Conservation (phyloP, 2,113 vertebrate species). For the Psittacus erithacus region DNA sequence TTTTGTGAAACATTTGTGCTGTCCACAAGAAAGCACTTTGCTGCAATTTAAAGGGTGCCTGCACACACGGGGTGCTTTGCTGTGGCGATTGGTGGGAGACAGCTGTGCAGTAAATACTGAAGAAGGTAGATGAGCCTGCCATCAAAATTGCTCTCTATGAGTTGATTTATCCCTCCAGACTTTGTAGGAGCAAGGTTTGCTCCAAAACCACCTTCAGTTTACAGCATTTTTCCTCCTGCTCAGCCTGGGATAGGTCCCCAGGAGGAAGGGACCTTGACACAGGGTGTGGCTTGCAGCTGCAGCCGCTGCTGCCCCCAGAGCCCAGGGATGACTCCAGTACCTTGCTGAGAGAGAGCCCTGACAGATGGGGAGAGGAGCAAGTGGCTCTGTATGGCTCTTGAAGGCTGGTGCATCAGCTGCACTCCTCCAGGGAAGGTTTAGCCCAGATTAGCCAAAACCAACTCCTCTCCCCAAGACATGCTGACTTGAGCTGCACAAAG, state of each 20-base stretch:
- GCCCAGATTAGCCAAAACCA: slow-evolving; percentile 51
- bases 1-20: not conserved
- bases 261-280: not conserved
- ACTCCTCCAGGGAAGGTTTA: slow-evolving; percentile 50
- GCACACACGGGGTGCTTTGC: not conserved
- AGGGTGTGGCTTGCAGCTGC: not conserved
- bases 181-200: not conserved
- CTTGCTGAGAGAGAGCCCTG: not conserved
- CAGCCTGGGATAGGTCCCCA: not conserved
- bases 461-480: slow-evolving; percentile 1
- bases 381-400: not conserved
- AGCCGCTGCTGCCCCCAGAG: not conserved
- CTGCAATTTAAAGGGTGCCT: not conserved
- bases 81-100: not conserved
- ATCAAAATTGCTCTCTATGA: not conserved
- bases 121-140: not conserved
- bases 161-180: not conserved
- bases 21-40: not conserved
- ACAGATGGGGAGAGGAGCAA: slow-evolving; percentile 13
- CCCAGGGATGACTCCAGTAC: not conserved
- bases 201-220: not conserved
- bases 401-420: slow-evolving; percentile 46
- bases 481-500: not conserved
- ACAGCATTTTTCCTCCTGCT: not conserved
- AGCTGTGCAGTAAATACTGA: not conserved